Evolutionary conservation across 2,888 invertebrate species (phyloP), one percentile per base, ranked within the genome.

Genomic region (Rutpela maculata): DNA sequence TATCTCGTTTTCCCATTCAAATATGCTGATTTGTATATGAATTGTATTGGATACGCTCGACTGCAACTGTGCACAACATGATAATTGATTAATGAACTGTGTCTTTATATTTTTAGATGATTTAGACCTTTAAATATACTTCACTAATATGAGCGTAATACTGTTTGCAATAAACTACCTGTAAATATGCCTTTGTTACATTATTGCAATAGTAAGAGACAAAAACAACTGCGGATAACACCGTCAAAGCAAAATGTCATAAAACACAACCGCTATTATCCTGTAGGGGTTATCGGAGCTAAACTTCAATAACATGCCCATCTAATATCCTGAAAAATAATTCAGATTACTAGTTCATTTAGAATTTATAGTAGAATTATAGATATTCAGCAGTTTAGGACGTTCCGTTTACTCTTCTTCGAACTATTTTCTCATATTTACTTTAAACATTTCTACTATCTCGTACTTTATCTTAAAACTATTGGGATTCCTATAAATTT

Each of bases 241-340:
- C 12, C 2, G 15, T 15, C 12, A 43, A 50, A 50, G 1, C 6
- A 50, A 50, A 50, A 50, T 50, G 50, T 4, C n/a, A 50, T 50
- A 50, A 50, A 50, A 50, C 6, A 50, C 50, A 43, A 43, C 15
- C n/a, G 50, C 4, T 5, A n/a, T 15, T n/a, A 15, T 31, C 22
- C 17, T 62, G 31, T 62, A 62, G 62, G 62, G 62, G 62, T 62
- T 12, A 31, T 15, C 62, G 31, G 26, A 31, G 62, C 62, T 31
- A 31, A 19, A 59, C 12, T 3, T 4, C 15, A 59, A 19, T 59
- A 2, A 59, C 4, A 15, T 59, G 7, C 6, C 6, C 7, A 15
- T 0, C 22, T 50, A 15, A 50, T 50, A n/a, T 50, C n/a, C 50
- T 50, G 50, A n/a, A n/a, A 50, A 50, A 50, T 50, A 50, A 50